phyloP scores from a whole-genome alignment of 2,113 vertebrate species.

The Microcebus murinus region DNA sequence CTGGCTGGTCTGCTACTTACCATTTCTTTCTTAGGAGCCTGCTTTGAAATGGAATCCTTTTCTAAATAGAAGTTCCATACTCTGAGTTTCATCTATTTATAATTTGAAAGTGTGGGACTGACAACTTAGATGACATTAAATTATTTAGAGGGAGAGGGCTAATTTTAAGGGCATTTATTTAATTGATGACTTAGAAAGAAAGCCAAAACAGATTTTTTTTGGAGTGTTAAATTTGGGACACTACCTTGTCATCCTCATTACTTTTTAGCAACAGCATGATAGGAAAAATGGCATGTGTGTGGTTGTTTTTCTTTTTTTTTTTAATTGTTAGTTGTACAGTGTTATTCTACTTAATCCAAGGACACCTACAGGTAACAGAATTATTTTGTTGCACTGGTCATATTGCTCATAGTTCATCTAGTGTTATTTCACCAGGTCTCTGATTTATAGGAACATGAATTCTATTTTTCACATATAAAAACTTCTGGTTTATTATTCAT shows the following conservation, averaged over 20 bases:
- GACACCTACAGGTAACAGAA: not conserved
- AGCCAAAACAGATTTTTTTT: not conserved
- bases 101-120: conserved; percentile 30
- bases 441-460: not conserved
- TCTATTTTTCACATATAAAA: not conserved
- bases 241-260: not conserved
- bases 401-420: not conserved
- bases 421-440: not conserved
- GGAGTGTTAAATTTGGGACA: not conserved
- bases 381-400: not conserved
- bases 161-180: conserved; percentile 50
- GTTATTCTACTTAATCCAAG: not conserved
- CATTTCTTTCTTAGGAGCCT: conserved; percentile 1
- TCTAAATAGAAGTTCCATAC: conserved; percentile 12
- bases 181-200: conserved; percentile 33
- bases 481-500: conserved; percentile 1
- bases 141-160: not conserved
- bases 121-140: not conserved
- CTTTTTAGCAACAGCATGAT: not conserved
- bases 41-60: conserved; percentile 66
- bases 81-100: conserved; percentile 55
- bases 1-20: not conserved
- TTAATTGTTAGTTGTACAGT: not conserved
- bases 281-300: not conserved
- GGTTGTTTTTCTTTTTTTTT: not conserved